phyloP scores from a whole-genome alignment of 2,113 vertebrate genomes.

The Mola mola region DNA sequence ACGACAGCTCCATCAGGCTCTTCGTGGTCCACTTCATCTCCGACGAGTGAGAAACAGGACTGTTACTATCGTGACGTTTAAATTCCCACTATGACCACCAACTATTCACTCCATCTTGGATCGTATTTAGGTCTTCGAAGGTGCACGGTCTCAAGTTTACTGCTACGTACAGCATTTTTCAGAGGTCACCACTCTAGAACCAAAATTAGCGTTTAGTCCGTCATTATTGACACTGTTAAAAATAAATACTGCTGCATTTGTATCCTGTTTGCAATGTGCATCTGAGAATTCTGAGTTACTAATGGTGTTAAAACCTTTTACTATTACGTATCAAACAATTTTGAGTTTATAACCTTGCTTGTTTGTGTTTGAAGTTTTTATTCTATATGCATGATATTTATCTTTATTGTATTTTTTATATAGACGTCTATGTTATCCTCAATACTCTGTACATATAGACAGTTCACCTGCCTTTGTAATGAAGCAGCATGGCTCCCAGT shows the following conservation, averaged over 20 bases:
- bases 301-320: no score
- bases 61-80: no score
- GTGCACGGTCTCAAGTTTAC: no score
- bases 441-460: slow-evolving; percentile 21
- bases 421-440: background rate
- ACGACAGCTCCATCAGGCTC: slow-evolving; percentile 85
- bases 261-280: slow-evolving; percentile 11
- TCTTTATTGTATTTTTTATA: slow-evolving; percentile 31
- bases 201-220: background rate
- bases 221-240: slow-evolving; percentile 12
- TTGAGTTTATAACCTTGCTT: no score
- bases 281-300: slow-evolving; percentile 21
- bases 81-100: no score
- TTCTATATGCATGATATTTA: slow-evolving; percentile 50
- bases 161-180: no score
- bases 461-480: slow-evolving; percentile 2
- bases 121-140: no score
- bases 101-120: no score
- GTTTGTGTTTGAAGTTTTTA: no score
- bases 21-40: slow-evolving; percentile 86
- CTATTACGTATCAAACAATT: no score
- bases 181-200: no score
- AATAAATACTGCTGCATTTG: slow-evolving; percentile 54
- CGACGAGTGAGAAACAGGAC: slow-evolving; percentile 67
- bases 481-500: slow-evolving; percentile 13